These are phyloP conservation scores for Vesta saturnalis DNA, from an alignment of 2,888 invertebrate species.

Conservation along the genomic window DNA sequence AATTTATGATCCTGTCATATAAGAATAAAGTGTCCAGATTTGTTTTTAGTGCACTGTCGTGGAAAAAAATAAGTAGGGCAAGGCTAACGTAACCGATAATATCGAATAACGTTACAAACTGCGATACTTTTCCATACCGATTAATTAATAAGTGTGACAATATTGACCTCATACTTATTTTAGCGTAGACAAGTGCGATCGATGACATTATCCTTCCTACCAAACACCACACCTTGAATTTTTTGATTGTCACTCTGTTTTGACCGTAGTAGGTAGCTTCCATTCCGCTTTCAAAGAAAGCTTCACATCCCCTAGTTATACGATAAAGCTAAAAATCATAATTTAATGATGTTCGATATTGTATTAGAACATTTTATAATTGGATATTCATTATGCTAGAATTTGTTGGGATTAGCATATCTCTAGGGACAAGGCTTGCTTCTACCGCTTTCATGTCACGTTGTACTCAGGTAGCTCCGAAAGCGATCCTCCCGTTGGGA, in stretches of 20 bases:
- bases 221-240: background rate
- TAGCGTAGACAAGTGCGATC: background rate
- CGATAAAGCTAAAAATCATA: too few relatives aligned
- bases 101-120: background rate
- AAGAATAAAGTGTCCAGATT: too few relatives aligned
- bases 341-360: background rate
- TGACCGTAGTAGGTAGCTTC: too few relatives aligned
- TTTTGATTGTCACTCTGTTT: background rate
- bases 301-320: too few relatives aligned
- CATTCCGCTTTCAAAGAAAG: background rate
- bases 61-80: background rate
- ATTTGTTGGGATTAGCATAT: conserved; percentile 32
- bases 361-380: background rate
- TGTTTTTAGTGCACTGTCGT: background rate
- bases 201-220: background rate
- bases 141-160: background rate
- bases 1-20: too few relatives aligned
- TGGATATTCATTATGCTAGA: conserved; percentile 5
- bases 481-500: conserved; percentile 20
- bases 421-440: conserved; percentile 12
- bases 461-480: conserved; percentile 20
- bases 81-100: background rate
- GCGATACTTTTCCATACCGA: background rate
- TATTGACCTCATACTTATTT: background rate
- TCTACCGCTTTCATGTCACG: conserved; percentile 24